A percentile compares a stretch with the other conserved stretches of the same genome.
These are phyloP conservation scores for Talpa occidentalis DNA, from an alignment of 2,113 vertebrate genomes.

Conservation along the genomic window DNA sequence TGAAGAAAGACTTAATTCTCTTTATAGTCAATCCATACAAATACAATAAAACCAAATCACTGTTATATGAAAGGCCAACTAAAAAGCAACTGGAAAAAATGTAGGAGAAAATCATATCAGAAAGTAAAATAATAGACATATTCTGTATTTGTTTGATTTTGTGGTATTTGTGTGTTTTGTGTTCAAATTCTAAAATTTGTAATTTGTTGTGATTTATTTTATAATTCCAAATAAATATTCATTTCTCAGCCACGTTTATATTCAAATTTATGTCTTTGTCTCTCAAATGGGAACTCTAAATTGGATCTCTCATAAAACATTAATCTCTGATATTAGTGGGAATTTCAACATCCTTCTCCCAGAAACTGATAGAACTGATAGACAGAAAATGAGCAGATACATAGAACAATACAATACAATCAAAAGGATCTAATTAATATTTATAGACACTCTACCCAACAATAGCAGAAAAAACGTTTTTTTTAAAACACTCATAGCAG, in stretches of 20 bases:
- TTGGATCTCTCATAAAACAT: neutral
- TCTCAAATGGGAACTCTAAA: neutral
- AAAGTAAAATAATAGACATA: neutral
- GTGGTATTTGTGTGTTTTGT: neutral
- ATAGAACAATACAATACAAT: neutral
- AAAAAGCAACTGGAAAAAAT: neutral
- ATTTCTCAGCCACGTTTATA: neutral
- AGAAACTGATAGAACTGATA: conserved; percentile 21
- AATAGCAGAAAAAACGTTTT: neutral
- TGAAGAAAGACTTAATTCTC: conserved; percentile 35
- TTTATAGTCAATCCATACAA: neutral
- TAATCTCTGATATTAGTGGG: neutral
- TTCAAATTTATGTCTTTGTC: neutral
- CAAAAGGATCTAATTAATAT: neutral
- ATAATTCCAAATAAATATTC: conserved; percentile 32
- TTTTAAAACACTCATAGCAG: neutral
- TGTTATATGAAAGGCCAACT: neutral
- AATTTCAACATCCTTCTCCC: neutral
- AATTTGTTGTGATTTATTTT: conserved; percentile 36
- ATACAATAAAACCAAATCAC: conserved; percentile 18
- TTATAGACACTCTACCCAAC: neutral
- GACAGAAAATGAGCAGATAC: neutral
- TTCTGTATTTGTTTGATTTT: conserved; percentile 34
- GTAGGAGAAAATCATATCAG: neutral
- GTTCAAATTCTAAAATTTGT: neutral